A percentile compares a stretch with the other conserved stretches of the same genome.
Conservation (phyloP, 2,888 invertebrate species). For the Anodontia alba region DNA sequence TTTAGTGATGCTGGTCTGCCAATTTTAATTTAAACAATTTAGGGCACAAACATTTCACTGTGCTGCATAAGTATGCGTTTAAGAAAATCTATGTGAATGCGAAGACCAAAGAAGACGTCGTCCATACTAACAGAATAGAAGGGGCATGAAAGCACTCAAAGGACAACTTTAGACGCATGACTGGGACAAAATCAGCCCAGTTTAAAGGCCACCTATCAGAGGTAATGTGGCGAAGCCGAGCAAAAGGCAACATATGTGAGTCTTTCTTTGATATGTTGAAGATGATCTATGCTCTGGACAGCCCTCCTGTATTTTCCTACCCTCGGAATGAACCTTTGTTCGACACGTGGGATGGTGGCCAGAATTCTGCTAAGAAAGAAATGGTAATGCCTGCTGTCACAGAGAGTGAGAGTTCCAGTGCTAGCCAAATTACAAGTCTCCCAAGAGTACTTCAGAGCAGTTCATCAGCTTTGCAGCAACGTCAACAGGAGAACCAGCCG, state of each 20-base stretch:
- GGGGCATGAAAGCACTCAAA: conserved; percentile 48
- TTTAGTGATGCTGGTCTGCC: conserved; percentile 26
- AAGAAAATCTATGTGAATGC: conserved; percentile 25
- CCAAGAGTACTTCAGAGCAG: no score
- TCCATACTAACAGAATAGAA: conserved; percentile 32
- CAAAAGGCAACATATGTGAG: background rate
- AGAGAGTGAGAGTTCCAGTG: background rate
- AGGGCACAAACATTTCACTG: conserved; percentile 29
- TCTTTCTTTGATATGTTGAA: background rate
- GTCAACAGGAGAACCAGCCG: no score
- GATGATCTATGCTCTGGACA: background rate
- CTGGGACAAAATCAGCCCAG: background rate
- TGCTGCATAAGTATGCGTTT: conserved; percentile 25
- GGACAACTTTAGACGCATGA: conserved; percentile 30
- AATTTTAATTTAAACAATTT: conserved; percentile 8
- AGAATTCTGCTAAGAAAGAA: background rate
- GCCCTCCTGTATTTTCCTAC: background rate
- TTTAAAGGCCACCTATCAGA: background rate
- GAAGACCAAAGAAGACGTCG: conserved; percentile 16
- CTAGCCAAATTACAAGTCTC: background rate
- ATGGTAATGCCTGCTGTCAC: background rate
- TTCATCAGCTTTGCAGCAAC: no score
- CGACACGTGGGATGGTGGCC: background rate
- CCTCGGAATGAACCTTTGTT: background rate
- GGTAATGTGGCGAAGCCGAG: background rate